Evolutionary conservation across 2,888 invertebrate genomes (phyloP), one percentile per base, ranked within the genome.

Genomic region (Aleiodes leptofemur): DNA sequence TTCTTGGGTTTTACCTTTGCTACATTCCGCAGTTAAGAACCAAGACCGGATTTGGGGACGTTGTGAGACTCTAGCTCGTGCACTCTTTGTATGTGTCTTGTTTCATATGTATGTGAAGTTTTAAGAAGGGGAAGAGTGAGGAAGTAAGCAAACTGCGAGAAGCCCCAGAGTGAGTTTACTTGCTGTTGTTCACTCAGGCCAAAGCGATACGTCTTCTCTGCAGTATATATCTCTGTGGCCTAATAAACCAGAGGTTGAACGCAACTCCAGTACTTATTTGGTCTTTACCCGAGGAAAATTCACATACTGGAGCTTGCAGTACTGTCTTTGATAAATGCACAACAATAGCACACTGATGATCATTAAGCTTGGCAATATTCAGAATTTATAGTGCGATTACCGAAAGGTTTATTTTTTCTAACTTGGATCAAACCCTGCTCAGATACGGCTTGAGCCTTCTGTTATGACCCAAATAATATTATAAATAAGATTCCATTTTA

Each of bases 141-240:
- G 34, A 68, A 68, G 68, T 29, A 7, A 68, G 68, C 68, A 68
- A 68, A 68, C 68, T 51, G 51, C 3, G 31, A 68, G 51, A 51
- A 68, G 68, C 68, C 51, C 34, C n/a, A 23, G 23, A 68, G 68
- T 31, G 50, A 68, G 68, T 68, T 68, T 68, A 31, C 68, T 68
- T n/a, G 23, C 31, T 68, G 68, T 68, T 68, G 68, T 68, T 68
- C 51, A 68, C 31, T 50, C 68, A 68, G 29, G 51, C 51, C 31
- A 23, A 68, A 68, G 31, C 51, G 51, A 68, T 68, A 68, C 53
- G 53, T 68, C 68, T 68, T 68, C 68, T 50, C 50, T 11, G 14
- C 9, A 29, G 34, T 68, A 31, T 51, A 68, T n/a, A 50, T 31
- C 50, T 29, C n/a, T 50, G 31, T 68, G 51, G 31, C 51, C 68